Base-by-base conservation (phyloP, 1,140 invertebrate species). In the Zelostemma sp. region DNA sequence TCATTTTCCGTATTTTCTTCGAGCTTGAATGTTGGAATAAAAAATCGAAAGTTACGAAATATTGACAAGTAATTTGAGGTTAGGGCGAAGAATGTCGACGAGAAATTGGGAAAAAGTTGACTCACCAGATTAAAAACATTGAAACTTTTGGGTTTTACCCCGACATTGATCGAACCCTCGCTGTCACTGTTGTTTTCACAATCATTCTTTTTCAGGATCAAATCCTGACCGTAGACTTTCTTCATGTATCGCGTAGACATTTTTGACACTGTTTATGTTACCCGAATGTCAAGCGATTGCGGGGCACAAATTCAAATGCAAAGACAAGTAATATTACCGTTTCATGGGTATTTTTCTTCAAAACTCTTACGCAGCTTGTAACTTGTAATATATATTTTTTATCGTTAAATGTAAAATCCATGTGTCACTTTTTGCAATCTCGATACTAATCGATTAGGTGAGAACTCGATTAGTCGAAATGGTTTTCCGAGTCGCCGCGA, bases 171-270 rank as follows among this genome's bases (percentile, higher is more conserved):
- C 43, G 69, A 55, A 1, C 16, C 45, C 48, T 67, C 68, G 14
- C 46, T 51, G 31, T 72, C 63, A 21, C 68, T 67, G 6, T 57
- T 49, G 50, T 11, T 19, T 17, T 61, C 56, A 17, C 11, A 28
- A 16, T 65, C 38, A 59, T 50, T 66, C 28, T 59, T 17, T 11
- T 55, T 35, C 6, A 41, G 38, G 49, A 35, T 31, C 12, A 56
- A 5, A 56, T 56, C 40, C n/a, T 43, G 31, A n/a, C 58, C 59
- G 33, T 63, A 59, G 17, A 71, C 19, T 47, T 71, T 71, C 11
- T 63, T 64, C 40, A 71, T 49, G 12, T 66, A 63, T 16, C 68
- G 68, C 19, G 68, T 71, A 15, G 68, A 71, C 62, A 71, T 71
- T 47, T 14, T 28, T 28, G n/a, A n/a, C n/a, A n/a, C n/a, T n/a